A percentile compares a stretch with the other conserved stretches of the same genome.
Evolutionary conservation across 2,888 invertebrate species (phyloP).

Genomic region (Folsomia candida): DNA sequence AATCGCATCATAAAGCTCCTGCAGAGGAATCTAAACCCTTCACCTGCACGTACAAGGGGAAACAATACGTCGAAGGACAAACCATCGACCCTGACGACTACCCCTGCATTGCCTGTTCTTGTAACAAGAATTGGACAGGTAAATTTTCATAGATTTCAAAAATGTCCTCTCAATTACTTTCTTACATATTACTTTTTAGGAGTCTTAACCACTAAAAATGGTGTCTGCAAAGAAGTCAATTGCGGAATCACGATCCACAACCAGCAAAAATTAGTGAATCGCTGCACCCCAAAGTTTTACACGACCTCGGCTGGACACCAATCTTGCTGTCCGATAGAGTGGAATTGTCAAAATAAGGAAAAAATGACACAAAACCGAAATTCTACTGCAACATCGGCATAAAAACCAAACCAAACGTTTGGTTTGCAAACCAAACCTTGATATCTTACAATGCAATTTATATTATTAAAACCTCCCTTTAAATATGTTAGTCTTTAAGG

Average conservation of each 20-base stretch:
- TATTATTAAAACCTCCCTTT: no score
- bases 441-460: no score
- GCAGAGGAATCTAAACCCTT: slow-evolving; percentile 21
- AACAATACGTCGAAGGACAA: slow-evolving; percentile 43
- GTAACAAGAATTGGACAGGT: slow-evolving; percentile 43
- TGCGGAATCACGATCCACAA: slow-evolving; percentile 42
- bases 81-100: slow-evolving; percentile 41
- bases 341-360: slow-evolving; percentile 36
- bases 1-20: neutral
- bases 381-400: neutral
- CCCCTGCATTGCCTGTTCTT: slow-evolving; percentile 42
- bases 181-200: slow-evolving; percentile 16
- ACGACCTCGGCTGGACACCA: slow-evolving; percentile 35
- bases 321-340: slow-evolving; percentile 47
- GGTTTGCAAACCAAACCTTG: no score
- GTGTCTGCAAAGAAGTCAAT: slow-evolving; percentile 42
- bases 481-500: no score
- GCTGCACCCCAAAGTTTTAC: slow-evolving; percentile 43
- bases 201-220: slow-evolving; percentile 30
- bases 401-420: no score
- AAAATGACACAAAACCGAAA: no score
- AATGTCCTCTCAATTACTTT: neutral
- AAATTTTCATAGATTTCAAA: slow-evolving; percentile 1
- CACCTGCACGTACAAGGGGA: slow-evolving; percentile 36
- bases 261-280: slow-evolving; percentile 36